These are phyloP conservation scores for Hylia prasina DNA, from an alignment of 2,113 vertebrate species.

Conservation along the genomic window DNA sequence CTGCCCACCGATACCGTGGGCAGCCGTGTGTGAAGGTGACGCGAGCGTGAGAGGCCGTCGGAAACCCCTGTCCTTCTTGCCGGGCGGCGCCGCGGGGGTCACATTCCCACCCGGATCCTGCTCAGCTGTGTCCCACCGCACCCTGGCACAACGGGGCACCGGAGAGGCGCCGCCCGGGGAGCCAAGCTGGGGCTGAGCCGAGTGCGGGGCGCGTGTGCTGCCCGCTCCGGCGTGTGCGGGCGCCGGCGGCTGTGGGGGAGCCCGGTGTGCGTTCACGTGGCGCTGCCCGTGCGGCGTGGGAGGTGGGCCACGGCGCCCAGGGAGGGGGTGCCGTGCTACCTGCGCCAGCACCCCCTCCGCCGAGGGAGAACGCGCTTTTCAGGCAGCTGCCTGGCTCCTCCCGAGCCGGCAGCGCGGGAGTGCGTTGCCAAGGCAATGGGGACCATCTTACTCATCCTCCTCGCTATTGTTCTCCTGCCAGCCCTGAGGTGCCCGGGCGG, in stretches of 20 bases:
- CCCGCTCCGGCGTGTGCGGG: not conserved
- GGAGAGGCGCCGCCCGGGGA: accelerated
- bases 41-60: accelerated
- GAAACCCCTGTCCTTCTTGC: not conserved
- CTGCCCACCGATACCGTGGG: accelerated
- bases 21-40: not conserved
- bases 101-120: accelerated
- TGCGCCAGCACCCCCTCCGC: constrained; percentile 35
- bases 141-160: not conserved
- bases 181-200: not conserved
- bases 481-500: constrained; percentile 32
- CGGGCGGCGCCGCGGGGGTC: accelerated
- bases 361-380: constrained; percentile 29
- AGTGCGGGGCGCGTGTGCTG: not conserved
- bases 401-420: constrained; percentile 40
- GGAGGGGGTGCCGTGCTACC: constrained; percentile 46
- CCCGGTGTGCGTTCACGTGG: constrained; percentile 25
- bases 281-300: constrained; percentile 50
- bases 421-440: constrained; percentile 62
- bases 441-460: constrained; percentile 69
- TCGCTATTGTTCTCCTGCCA: constrained; percentile 66
- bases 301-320: constrained; percentile 13
- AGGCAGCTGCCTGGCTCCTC: constrained; percentile 57
- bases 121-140: accelerated
- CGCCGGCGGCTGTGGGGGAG: not conserved